These are phyloP conservation scores for Lumbricus terrestris DNA, from an alignment of 2,888 invertebrate species.

Conservation along the genomic window DNA sequence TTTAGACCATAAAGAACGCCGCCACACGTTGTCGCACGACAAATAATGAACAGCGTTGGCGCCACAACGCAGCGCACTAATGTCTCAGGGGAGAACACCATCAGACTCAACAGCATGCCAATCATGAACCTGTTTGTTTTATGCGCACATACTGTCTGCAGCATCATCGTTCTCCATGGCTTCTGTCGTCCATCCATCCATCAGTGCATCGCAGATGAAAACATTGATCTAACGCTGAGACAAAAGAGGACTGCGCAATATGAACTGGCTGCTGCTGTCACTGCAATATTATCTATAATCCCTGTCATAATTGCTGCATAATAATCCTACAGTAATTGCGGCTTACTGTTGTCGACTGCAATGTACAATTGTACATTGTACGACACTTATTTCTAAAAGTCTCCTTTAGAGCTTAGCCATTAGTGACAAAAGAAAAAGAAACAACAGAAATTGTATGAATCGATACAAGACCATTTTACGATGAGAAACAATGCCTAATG, in stretches of 20 bases:
- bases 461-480: background rate
- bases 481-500: background rate
- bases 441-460: background rate
- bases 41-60: background rate
- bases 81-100: background rate
- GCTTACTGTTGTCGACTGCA: background rate
- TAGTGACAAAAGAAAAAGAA: background rate
- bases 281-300: conserved; percentile 3
- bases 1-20: background rate
- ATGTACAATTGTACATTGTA: background rate
- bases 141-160: background rate
- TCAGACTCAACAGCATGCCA: background rate
- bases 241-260: background rate
- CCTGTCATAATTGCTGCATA: no score
- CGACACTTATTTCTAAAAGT: background rate
- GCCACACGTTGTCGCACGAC: no score
- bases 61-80: background rate
- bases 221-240: background rate
- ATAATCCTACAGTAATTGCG: background rate
- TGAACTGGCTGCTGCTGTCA: background rate
- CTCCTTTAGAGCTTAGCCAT: background rate
- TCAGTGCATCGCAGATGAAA: background rate
- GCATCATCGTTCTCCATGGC: no score
- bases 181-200: background rate
- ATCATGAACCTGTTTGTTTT: background rate